A percentile compares a stretch with the other conserved stretches of the same genome.
phyloP scores from a whole-genome alignment of 1,140 invertebrate species.

The Argopecten irradians region DNA sequence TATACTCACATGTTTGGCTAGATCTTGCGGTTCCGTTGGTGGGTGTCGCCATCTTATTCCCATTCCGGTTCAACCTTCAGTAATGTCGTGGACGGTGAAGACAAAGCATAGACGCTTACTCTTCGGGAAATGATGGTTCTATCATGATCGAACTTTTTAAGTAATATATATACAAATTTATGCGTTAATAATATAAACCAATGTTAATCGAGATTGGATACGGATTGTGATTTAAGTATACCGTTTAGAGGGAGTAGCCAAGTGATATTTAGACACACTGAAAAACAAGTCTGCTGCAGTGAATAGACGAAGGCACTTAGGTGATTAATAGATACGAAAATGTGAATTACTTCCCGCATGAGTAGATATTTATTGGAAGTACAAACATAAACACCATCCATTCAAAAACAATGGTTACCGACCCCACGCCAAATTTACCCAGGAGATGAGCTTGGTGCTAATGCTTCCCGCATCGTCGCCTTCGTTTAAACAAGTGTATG shows the following conservation, averaged over 20 bases:
- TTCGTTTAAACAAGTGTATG: not conserved
- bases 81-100: too few species aligned
- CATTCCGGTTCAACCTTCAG: too few species aligned
- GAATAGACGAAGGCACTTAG: not conserved
- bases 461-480: not conserved
- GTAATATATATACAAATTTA: not conserved
- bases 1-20: too few species aligned
- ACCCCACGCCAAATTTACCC: not conserved
- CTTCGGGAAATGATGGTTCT: too few species aligned
- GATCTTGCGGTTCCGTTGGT: too few species aligned
- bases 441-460: not conserved
- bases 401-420: not conserved
- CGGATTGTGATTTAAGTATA: not conserved
- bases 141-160: too few species aligned
- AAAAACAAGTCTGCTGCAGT: not conserved
- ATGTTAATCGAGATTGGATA: not conserved
- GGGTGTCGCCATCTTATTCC: too few species aligned
- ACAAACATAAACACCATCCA: not conserved
- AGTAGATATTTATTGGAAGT: not conserved
- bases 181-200: not conserved
- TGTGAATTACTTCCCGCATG: not conserved
- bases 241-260: too few species aligned
- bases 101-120: too few species aligned
- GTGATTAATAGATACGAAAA: too few species aligned
- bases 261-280: not conserved